phyloP scores from a whole-genome alignment of 2,797 vertebrate genomes.

The Distichodus sexfasciatus region DNA sequence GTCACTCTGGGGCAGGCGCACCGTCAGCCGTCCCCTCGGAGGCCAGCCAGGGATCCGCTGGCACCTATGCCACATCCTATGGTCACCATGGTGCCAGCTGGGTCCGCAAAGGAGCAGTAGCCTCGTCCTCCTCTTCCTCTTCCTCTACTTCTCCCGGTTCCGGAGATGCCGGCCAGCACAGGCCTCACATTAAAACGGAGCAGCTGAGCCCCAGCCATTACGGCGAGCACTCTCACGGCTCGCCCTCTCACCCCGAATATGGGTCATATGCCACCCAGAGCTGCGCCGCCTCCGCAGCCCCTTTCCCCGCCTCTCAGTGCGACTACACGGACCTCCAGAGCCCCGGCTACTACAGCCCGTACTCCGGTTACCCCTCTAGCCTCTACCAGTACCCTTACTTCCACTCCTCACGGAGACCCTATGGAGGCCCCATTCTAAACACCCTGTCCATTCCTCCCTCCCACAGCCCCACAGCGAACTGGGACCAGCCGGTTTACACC shows the following conservation, averaged over 20 bases:
- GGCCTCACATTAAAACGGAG: slow-evolving; percentile 94
- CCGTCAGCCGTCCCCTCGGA: slow-evolving; percentile 74
- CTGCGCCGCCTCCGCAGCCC: slow-evolving; percentile 75
- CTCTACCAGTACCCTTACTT: slow-evolving; percentile 96
- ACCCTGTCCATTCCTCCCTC: slow-evolving; percentile 86
- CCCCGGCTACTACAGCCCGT: slow-evolving; percentile 90
- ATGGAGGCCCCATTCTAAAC: slow-evolving; percentile 88
- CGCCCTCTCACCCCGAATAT: slow-evolving; percentile 84
- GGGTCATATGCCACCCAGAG: slow-evolving; percentile 81
- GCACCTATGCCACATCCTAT: slow-evolving; percentile 76
- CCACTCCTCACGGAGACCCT: slow-evolving; percentile 89
- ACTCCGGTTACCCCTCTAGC: slow-evolving; percentile 87
- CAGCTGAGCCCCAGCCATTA: slow-evolving; percentile 94
- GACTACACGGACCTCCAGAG: slow-evolving; percentile 97
- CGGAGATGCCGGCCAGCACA: slow-evolving; percentile 74
- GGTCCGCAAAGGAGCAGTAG: slow-evolving; percentile 82
- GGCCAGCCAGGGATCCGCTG: slow-evolving; percentile 70
- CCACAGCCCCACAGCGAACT: slow-evolving; percentile 88
- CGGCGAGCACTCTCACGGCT: slow-evolving; percentile 83
- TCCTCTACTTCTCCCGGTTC: slow-evolving; percentile 61
- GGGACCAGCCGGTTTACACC: slow-evolving; percentile 98
- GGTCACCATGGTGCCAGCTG: slow-evolving; percentile 70
- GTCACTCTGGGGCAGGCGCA: slow-evolving; percentile 69
- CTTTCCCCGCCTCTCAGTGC: slow-evolving; percentile 86
- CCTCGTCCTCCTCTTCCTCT: slow-evolving; percentile 53